Evolutionary conservation across 2,888 invertebrate genomes (phyloP), one percentile per base, ranked within the genome.

Genomic region (Brachynemurus nebulosus): DNA sequence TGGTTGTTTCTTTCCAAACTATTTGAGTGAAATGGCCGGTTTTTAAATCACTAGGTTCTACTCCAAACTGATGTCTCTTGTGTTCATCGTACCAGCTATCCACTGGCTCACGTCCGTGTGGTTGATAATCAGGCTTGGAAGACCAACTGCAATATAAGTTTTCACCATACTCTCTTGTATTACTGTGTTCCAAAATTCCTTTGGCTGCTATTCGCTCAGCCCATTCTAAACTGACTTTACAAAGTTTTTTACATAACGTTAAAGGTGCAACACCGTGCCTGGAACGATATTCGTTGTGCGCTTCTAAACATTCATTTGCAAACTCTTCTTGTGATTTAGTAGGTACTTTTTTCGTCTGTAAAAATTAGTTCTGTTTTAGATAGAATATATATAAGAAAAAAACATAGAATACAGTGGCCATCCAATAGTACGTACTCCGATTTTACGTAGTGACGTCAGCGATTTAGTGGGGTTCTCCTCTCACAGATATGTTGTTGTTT

Each of bases 31-130:
- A 77, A 60, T 72, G 72, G 49, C 81, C 81, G 40, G 80, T 75
- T 37, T 69, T 70, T 8, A 80, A 59, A 30, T 72, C 64, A 52
- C 70, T 72, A 3, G 81, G 81, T 58, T 83, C 83, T 25, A 59
- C 63, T 2, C 79, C 79, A 55, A 80, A 84, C 18, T 71, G 70
- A 59, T 76, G 80, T 30, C 78, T 72, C 54, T 79, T 78, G 44
- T 76, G 78, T 64, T 85, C 85, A 27, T 73, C 74, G 60, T 86
- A 86, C 86, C 85, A 86, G 59, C 74, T 76, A 3, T 80, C 76
- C 4, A 82, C 72, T 12, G 82, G 78, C 53, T 81, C 80, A 51
- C 71, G 70, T 12, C 81, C 80, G 39, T 70, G 71, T 11, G 82
- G 71, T 49, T 72, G 70, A n/a, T 73, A 66, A 51, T 73, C 74